Base-by-base conservation (phyloP, 2,113 vertebrate species). In the Anarrhichthys ocellatus region DNA sequence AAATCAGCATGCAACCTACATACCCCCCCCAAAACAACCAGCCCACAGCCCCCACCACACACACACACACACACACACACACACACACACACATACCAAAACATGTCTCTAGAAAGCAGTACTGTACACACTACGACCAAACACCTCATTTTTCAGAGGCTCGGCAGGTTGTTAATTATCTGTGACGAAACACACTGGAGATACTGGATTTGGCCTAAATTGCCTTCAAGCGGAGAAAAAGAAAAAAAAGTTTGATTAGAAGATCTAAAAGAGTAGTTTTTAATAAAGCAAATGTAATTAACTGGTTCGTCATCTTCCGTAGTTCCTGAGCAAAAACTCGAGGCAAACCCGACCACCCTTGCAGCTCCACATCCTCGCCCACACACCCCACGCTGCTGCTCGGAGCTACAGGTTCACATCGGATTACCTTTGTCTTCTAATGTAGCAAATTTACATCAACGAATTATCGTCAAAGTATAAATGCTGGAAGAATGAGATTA, bases 1-100 rank as follows among this genome's bases (percentile, higher is more conserved):
- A 92, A 92, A 92, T 93, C 84, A 84, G 83, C 70, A 63, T 2
- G 38, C 36, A 89, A 88, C 93, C 93, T 88, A 92, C 75, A 91
- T 91, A 52, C 76, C 76, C 29, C 36, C 3, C 66, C 68, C 52
- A 61, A 85, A 87, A 83, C 78, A 56, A 64, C 79, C 78, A 72
- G 65, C n/a, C 73, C 44, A 73, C 46, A 66, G 46, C 67, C 38
- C 63, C 40, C 29, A 13, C 2, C 40, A 46, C 10, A 24, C 36
- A 42, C 42, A 48, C 9, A 27, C n/a, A n/a, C n/a, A n/a, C n/a
- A n/a, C n/a, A n/a, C n/a, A 71, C 20, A 54, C 50, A 40, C 17
- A 50, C 29, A 62, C 48, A 66, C 46, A 46, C 65, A 42, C 42
- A 48, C 9, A 27, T 27, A 73, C 72, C 63, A 6, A 85, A 46